Evolutionary conservation across 2,888 invertebrate genomes (phyloP).

Genomic region (Chymomyza fuscimana): DNA sequence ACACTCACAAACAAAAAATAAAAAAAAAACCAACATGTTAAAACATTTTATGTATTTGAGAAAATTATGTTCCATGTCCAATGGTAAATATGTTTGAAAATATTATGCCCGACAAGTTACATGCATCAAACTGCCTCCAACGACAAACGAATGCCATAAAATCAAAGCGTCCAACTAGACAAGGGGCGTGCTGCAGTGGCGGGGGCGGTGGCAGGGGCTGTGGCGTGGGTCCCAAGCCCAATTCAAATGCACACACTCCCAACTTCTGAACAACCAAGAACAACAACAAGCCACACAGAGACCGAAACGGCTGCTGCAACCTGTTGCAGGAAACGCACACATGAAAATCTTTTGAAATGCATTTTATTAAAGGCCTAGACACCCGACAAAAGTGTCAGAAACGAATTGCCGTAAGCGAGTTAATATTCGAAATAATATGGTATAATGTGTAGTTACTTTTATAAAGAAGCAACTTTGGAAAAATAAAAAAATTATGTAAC

Average conservation of each 20-base stretch:
- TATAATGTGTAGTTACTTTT: too few relatives aligned
- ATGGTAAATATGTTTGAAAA: conserved; percentile 67
- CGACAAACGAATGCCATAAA: conserved; percentile 64
- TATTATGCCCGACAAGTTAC: conserved; percentile 67
- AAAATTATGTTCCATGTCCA: conserved; percentile 66
- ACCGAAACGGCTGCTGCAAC: conserved; percentile 41
- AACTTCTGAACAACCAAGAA: conserved; percentile 17
- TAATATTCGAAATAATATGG: neutral
- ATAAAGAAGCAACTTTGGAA: too few relatives aligned
- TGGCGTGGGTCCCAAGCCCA: conserved; percentile 29
- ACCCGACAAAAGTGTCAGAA: conserved; percentile 35
- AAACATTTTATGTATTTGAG: conserved; percentile 52
- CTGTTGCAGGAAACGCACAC: conserved; percentile 53
- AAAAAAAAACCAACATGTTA: conserved; percentile 22
- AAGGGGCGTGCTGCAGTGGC: conserved; percentile 1
- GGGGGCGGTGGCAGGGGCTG: conserved; percentile 1
- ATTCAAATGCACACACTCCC: conserved; percentile 43
- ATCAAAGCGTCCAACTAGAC: conserved; percentile 50
- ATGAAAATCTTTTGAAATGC: conserved; percentile 52
- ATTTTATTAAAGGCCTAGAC: conserved; percentile 49
- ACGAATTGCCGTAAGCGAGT: neutral
- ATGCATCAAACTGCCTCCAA: conserved; percentile 68
- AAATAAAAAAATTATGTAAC: too few relatives aligned
- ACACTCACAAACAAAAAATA: conserved; percentile 9
- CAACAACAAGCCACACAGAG: conserved; percentile 33